Evolutionary conservation across 2,797 vertebrate genomes (phyloP).

Genomic region (Serranus cabrilla): DNA sequence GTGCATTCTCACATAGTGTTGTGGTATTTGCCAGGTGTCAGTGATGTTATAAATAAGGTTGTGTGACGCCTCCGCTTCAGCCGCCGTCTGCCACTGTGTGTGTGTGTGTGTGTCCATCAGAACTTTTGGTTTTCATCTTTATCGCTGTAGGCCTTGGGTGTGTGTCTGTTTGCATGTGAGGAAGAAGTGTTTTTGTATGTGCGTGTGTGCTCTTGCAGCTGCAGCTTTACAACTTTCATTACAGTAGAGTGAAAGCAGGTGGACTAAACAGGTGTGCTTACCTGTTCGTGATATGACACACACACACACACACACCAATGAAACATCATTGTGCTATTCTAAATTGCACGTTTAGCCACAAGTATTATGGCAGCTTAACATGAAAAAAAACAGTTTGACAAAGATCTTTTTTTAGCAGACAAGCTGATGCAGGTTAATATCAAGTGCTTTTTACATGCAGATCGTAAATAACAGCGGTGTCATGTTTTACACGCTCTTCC

Average conservation of each 20-base stretch:
- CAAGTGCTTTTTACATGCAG: not conserved
- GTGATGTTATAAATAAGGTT: slow-evolving; percentile 77
- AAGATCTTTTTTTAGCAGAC: not conserved
- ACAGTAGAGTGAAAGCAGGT: not conserved
- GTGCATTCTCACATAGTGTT: slow-evolving; percentile 75
- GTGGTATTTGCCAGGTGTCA: slow-evolving; percentile 83
- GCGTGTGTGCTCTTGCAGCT: slow-evolving; percentile 23
- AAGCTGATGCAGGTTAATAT: not conserved
- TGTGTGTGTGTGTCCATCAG: not conserved
- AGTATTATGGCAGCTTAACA: not conserved
- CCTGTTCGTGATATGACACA: slow-evolving; percentile 4
- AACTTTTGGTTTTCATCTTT: slow-evolving; percentile 11
- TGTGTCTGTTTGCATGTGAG: not conserved
- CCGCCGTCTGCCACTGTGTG: slow-evolving; percentile 41
- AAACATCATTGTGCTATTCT: not conserved
- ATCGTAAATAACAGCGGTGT: not conserved
- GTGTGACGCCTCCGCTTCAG: slow-evolving; percentile 52
- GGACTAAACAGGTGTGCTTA: slow-evolving; percentile 45
- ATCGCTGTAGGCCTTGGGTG: slow-evolving; percentile 8
- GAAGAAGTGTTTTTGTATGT: not conserved
- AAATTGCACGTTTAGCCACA: not conserved
- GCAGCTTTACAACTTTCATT: slow-evolving; percentile 42
- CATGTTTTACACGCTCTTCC: not conserved
- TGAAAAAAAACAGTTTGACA: not conserved
- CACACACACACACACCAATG: not conserved